phyloP scores from a whole-genome alignment of 2,888 invertebrate species.

The Leptogaster cylindrica region DNA sequence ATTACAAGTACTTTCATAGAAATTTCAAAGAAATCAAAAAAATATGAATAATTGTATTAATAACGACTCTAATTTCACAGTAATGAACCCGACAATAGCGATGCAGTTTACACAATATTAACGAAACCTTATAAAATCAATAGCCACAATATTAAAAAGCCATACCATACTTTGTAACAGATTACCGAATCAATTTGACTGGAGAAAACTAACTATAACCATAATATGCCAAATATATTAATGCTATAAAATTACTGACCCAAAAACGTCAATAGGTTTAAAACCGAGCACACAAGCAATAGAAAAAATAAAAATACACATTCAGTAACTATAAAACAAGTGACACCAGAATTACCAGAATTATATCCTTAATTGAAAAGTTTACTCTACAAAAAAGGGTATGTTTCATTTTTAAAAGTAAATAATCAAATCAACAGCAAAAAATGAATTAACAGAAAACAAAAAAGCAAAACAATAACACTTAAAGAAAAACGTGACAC shows the following conservation, averaged over 20 bases:
- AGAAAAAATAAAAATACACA: constrained; percentile 34
- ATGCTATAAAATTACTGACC: too few species aligned
- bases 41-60: constrained; percentile 8
- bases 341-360: constrained; percentile 1
- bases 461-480: constrained; percentile 5
- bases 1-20: too few species aligned
- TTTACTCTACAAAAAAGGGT: too few species aligned
- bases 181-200: constrained; percentile 18
- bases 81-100: constrained; percentile 45
- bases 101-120: constrained; percentile 49
- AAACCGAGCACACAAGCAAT: constrained; percentile 27
- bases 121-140: constrained; percentile 22
- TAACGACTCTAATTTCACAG: too few species aligned
- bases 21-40: too few species aligned
- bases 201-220: too few species aligned
- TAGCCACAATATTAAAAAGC: not conserved
- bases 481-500: constrained; percentile 11
- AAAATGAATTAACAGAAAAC: constrained; percentile 8
- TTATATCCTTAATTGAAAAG: too few species aligned
- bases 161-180: constrained; percentile 30
- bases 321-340: constrained; percentile 14
- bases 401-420: too few species aligned
- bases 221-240: too few species aligned
- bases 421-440: constrained; percentile 10
- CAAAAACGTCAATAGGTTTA: constrained; percentile 43